phyloP scores from a whole-genome alignment of 2,888 invertebrate species.

The Nymphalis c-album region DNA sequence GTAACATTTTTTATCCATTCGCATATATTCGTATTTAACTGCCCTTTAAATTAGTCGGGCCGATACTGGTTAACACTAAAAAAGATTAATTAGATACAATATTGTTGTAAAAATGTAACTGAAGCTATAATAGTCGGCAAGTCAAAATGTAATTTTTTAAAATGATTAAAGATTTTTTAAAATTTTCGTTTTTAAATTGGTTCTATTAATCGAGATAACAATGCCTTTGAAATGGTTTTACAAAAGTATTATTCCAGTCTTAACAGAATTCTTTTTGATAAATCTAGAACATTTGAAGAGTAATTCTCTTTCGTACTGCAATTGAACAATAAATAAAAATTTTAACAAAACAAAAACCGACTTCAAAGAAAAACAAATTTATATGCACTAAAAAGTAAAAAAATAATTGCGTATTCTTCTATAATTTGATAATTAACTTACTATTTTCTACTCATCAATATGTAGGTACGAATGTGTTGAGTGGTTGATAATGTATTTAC shows the following conservation, averaged over 20 bases:
- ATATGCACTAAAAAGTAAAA: no score
- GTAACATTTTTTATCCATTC: slow-evolving; percentile 44
- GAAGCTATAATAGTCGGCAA: not conserved
- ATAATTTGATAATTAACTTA: no score
- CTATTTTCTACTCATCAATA: no score
- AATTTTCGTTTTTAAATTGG: not conserved
- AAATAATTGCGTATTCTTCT: no score
- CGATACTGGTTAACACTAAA: slow-evolving; percentile 33
- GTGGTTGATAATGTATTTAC: no score
- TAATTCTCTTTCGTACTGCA: not conserved
- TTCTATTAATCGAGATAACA: not conserved
- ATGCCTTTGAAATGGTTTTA: not conserved
- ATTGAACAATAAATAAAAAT: no score
- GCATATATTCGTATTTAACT: slow-evolving; percentile 39
- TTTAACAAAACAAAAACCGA: no score
- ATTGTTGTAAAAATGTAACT: slow-evolving; percentile 1
- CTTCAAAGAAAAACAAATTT: no score
- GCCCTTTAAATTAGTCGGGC: slow-evolving; percentile 40
- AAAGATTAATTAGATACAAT: slow-evolving; percentile 29
- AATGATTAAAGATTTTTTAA: no score
- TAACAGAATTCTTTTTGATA: not conserved
- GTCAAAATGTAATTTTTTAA: no score
- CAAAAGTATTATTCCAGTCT: not conserved
- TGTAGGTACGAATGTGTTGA: no score
- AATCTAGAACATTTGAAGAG: not conserved